Conservation (phyloP, 2,797 vertebrate genomes). For the Scyliorhinus canicula region DNA sequence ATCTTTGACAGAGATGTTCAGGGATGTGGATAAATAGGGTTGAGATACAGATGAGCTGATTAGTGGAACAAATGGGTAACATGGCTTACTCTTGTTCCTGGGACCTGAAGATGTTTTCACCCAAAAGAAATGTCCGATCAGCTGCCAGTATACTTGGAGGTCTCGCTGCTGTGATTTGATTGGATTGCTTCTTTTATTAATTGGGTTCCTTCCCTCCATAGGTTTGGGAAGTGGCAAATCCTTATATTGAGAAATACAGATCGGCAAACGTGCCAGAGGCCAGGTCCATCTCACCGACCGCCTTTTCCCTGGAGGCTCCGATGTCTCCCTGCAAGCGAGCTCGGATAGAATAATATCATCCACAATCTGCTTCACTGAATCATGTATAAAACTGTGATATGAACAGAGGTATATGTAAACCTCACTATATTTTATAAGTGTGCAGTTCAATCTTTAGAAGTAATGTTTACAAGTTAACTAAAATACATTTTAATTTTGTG, state of each 20-base stretch:
- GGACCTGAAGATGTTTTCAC: not conserved
- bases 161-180: not conserved
- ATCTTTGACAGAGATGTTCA: not conserved
- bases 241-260: slow-evolving; percentile 92
- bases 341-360: slow-evolving; percentile 54
- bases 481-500: not conserved
- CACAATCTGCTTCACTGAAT: not conserved
- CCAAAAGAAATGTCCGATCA: not conserved
- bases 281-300: slow-evolving; percentile 81
- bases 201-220: slow-evolving; percentile 46
- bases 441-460: not conserved
- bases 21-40: not conserved
- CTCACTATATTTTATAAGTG: slow-evolving; percentile 12
- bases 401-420: slow-evolving; percentile 41
- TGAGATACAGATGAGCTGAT: not conserved
- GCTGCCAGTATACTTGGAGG: too few relatives aligned
- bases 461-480: not conserved
- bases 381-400: not conserved
- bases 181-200: not conserved
- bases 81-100: not conserved
- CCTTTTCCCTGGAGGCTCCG: slow-evolving; percentile 76
- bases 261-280: slow-evolving; percentile 84
- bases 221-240: slow-evolving; percentile 86
- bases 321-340: slow-evolving; percentile 62
- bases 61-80: not conserved